Conservation (phyloP, 1,140 invertebrate genomes). For the Holcopasites calliopsidis region DNA sequence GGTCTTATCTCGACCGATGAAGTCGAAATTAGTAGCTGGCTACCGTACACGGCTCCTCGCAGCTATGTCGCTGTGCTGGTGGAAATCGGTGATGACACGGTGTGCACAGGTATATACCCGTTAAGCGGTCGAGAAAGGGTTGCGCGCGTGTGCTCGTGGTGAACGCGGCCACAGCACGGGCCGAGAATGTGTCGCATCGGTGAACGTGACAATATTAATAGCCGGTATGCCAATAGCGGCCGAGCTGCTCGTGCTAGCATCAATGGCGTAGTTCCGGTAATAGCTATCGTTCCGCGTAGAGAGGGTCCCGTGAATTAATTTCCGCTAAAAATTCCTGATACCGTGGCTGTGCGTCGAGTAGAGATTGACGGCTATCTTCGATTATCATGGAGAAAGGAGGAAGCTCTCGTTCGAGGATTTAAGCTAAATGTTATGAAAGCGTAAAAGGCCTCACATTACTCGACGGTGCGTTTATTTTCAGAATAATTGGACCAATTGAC, state of each 20-base stretch:
- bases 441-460: too few species aligned
- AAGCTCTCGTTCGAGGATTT: too few species aligned
- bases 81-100: constrained; percentile 30
- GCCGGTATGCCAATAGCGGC: constrained; percentile 41
- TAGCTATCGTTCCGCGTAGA: constrained; percentile 21
- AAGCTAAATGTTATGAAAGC: too few species aligned
- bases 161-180: neutral
- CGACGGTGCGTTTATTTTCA: too few species aligned
- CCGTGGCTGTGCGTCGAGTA: too few species aligned
- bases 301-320: constrained; percentile 8
- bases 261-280: constrained; percentile 43
- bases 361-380: too few species aligned
- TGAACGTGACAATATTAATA: constrained; percentile 47
- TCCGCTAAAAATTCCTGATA: neutral
- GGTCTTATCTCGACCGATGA: constrained; percentile 76
- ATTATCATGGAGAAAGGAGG: too few species aligned
- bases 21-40: constrained; percentile 78
- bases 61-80: constrained; percentile 27
- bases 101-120: neutral
- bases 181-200: constrained; percentile 27
- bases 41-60: constrained; percentile 74
- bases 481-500: too few species aligned
- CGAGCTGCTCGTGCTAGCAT: constrained; percentile 11
- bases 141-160: neutral
- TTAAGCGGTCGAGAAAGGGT: constrained; percentile 16